These are phyloP conservation scores for Desoria tigrina DNA, from an alignment of 2,888 invertebrate species.

Conservation along the genomic window DNA sequence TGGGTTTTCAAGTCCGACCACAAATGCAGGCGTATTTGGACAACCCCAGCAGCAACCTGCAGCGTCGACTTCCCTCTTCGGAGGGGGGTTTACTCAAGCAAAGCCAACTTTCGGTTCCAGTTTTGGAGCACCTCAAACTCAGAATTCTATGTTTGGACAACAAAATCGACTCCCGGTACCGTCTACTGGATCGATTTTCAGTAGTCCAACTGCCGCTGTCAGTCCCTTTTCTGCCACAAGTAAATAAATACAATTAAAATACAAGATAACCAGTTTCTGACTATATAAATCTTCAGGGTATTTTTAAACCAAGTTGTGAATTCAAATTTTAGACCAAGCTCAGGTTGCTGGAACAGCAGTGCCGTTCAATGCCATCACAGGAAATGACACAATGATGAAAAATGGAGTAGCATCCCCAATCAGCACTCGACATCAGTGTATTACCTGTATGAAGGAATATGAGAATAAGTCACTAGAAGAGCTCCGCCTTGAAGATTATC, in stretches of 20 bases:
- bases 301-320: no score
- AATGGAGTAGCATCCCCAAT: constrained; percentile 81
- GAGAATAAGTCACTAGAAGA: constrained; percentile 93
- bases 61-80: constrained; percentile 42
- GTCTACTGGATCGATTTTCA: constrained; percentile 35
- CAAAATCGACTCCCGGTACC: constrained; percentile 36
- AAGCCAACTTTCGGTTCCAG: constrained; percentile 40
- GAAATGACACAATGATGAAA: constrained; percentile 89
- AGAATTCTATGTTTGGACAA: constrained; percentile 44
- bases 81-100: constrained; percentile 40
- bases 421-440: constrained; percentile 91
- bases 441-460: constrained; percentile 98
- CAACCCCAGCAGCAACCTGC: constrained; percentile 41
- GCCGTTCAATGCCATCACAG: constrained; percentile 61
- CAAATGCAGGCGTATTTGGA: constrained; percentile 43
- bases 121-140: constrained; percentile 43
- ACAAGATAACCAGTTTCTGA: background rate
- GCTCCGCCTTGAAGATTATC: constrained; percentile 88
- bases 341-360: constrained; percentile 49
- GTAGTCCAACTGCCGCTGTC: constrained; percentile 33
- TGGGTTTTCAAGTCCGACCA: constrained; percentile 21
- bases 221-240: constrained; percentile 44
- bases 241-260: constrained; percentile 8
- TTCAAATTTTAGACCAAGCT: background rate
- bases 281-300: background rate